These are phyloP conservation scores for Atta colombica DNA, from an alignment of 1,140 invertebrate species.

Conservation along the genomic window DNA sequence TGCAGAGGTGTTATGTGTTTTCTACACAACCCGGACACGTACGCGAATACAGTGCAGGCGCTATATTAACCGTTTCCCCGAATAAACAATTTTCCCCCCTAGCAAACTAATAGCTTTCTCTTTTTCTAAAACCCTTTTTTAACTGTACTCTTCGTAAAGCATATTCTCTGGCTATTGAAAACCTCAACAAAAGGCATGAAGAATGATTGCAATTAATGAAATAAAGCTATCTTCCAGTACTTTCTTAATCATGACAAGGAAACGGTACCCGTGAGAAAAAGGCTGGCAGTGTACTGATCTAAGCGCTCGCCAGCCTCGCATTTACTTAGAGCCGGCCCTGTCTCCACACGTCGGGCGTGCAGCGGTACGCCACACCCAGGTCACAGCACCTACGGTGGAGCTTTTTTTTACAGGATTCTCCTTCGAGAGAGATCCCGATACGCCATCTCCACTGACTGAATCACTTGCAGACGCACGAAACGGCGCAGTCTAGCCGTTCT, in stretches of 20 bases:
- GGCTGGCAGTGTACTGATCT: slow-evolving; percentile 49
- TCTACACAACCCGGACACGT: slow-evolving; percentile 35
- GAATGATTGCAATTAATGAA: slow-evolving; percentile 39
- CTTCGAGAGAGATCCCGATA: slow-evolving; percentile 55
- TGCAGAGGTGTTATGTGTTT: slow-evolving; percentile 32
- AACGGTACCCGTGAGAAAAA: slow-evolving; percentile 64
- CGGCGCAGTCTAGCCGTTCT: slow-evolving; percentile 23
- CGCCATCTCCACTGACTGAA: slow-evolving; percentile 48
- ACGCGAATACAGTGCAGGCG: neutral
- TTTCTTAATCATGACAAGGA: slow-evolving; percentile 61
- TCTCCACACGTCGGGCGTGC: slow-evolving; percentile 60
- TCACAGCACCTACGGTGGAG: slow-evolving; percentile 58
- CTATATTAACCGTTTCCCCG: neutral
- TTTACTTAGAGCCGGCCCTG: slow-evolving; percentile 57
- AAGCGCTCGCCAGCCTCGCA: slow-evolving; percentile 36
- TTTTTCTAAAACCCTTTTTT: neutral
- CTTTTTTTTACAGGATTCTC: slow-evolving; percentile 38
- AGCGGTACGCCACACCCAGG: slow-evolving; percentile 60
- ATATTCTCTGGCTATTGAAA: neutral
- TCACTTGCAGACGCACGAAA: slow-evolving; percentile 41
- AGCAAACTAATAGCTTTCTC: neutral
- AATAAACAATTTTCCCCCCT: neutral
- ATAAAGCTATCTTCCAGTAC: slow-evolving; percentile 40
- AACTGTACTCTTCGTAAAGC: neutral
- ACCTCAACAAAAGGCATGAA: neutral